A percentile compares a stretch with the other conserved stretches of the same genome.
Conservation (phyloP, 2,888 invertebrate species). For the Hydriomena furcata region DNA sequence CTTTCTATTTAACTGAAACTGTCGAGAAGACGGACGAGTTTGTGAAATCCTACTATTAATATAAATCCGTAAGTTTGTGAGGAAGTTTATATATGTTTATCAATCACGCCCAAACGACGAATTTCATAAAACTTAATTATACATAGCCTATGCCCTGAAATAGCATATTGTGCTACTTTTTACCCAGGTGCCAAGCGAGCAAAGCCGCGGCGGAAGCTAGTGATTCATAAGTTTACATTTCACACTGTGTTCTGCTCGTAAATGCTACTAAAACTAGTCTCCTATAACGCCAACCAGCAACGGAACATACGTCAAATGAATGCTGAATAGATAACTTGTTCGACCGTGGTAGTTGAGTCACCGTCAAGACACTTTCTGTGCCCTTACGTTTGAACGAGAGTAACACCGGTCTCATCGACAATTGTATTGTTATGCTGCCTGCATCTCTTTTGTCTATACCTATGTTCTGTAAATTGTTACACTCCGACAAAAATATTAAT, state of each 20-base stretch:
- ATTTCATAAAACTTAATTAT: too few relatives aligned
- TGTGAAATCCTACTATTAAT: too few relatives aligned
- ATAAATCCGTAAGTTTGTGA: too few relatives aligned
- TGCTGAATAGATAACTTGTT: constrained; percentile 58
- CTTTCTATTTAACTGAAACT: constrained; percentile 39
- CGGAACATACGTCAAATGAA: constrained; percentile 62
- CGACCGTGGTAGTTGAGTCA: constrained; percentile 70
- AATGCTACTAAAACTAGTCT: constrained; percentile 52
- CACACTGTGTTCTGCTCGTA: constrained; percentile 48
- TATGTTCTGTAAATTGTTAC: constrained; percentile 3
- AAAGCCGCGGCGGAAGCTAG: too few relatives aligned
- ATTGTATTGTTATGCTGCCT: constrained; percentile 21
- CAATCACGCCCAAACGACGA: too few relatives aligned
- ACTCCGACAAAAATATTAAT: background rate
- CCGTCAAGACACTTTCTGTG: constrained; percentile 54
- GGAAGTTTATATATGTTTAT: too few relatives aligned
- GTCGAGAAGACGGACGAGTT: constrained; percentile 29
- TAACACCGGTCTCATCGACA: constrained; percentile 25
- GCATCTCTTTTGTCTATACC: background rate
- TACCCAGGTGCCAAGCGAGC: too few relatives aligned
- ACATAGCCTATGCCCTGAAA: too few relatives aligned
- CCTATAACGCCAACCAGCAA: constrained; percentile 47
- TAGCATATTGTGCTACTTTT: too few relatives aligned
- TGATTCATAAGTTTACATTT: constrained; percentile 52
- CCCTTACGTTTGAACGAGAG: constrained; percentile 39